Evolutionary conservation across 2,888 invertebrate species (phyloP).

Genomic region (Bruchidius siliquastri): DNA sequence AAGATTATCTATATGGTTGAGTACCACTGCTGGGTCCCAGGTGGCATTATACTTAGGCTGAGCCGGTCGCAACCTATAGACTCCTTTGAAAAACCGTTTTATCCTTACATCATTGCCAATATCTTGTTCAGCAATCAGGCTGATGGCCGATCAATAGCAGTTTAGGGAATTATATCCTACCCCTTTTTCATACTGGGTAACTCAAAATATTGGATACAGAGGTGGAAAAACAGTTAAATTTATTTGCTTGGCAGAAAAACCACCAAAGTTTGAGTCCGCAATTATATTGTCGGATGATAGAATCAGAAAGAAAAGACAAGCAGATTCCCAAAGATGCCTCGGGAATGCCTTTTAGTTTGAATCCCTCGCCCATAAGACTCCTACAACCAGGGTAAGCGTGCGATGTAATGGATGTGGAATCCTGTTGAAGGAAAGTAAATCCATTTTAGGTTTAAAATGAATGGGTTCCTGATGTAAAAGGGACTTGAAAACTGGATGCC

Average conservation of each 20-base stretch:
- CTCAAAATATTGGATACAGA: background rate
- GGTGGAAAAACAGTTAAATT: background rate
- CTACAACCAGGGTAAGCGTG: slow-evolving; percentile 30
- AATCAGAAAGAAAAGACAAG: slow-evolving; percentile 21
- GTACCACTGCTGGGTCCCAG: slow-evolving; percentile 8
- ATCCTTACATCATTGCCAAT: background rate
- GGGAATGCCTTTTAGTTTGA: slow-evolving; percentile 16
- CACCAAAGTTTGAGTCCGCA: slow-evolving; percentile 25
- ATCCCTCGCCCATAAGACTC: slow-evolving; percentile 26
- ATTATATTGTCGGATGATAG: slow-evolving; percentile 26
- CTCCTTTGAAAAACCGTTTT: slow-evolving; percentile 8
- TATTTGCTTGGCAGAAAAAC: slow-evolving; percentile 16
- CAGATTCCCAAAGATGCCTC: slow-evolving; percentile 15
- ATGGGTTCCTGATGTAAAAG: slow-evolving; percentile 1
- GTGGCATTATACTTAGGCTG: slow-evolving; percentile 8
- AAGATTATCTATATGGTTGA: background rate
- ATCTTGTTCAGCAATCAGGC: background rate
- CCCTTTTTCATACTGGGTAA: background rate
- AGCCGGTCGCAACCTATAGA: slow-evolving; percentile 8
- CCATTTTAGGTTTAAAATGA: slow-evolving; percentile 6
- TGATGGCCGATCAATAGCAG: background rate
- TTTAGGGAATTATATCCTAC: background rate
- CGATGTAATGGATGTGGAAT: slow-evolving; percentile 23
- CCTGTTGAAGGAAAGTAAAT: slow-evolving; percentile 21
- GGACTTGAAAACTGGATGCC: slow-evolving; percentile 7